These are phyloP conservation scores for Anthophora plumipes DNA, from an alignment of 2,888 invertebrate genomes.

Conservation along the genomic window DNA sequence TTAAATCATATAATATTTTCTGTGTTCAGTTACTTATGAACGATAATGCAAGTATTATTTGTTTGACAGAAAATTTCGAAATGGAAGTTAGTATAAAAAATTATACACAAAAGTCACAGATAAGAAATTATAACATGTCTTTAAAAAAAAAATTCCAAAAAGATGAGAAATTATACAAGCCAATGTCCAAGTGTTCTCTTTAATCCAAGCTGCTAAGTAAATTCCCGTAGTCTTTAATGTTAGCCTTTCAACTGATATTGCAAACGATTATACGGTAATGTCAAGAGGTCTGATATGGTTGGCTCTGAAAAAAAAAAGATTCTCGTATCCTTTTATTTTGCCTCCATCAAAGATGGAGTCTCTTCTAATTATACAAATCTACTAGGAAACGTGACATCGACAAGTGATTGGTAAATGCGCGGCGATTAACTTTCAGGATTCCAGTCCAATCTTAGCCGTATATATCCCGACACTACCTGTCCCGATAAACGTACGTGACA, in stretches of 20 bases:
- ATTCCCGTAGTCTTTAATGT: no score
- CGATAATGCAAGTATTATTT: no score
- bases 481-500: constrained; percentile 14
- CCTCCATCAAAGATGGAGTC: not conserved
- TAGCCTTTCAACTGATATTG: not conserved
- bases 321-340: not conserved
- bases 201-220: no score
- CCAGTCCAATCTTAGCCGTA: not conserved
- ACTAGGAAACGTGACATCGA: not conserved
- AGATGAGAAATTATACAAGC: no score
- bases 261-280: not conserved
- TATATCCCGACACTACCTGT: not conserved
- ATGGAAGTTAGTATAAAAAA: not conserved
- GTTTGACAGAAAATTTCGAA: no score
- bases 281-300: not conserved
- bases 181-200: no score
- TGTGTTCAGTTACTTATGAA: no score
- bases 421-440: constrained; percentile 17
- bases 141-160: no score
- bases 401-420: not conserved
- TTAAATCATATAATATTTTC: no score
- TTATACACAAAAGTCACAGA: no score
- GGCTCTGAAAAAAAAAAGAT: not conserved
- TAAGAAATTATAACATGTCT: no score
- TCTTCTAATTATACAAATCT: not conserved